Base-by-base conservation (phyloP, 1,140 invertebrate genomes). In the Papilio aristodemus region DNA sequence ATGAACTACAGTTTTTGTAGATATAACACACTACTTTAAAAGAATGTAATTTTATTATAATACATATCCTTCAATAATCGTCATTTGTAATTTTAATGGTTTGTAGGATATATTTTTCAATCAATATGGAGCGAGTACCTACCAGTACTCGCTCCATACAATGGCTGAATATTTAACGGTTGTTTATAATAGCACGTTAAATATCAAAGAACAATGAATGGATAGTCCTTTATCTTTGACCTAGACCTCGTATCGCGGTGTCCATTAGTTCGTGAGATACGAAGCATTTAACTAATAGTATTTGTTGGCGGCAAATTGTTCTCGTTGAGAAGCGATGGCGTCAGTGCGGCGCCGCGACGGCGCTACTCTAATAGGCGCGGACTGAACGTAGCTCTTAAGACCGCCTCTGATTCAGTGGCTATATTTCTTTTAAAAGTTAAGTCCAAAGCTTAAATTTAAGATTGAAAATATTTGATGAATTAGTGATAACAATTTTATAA, bases 331-430 rank as follows among this genome's bases (percentile, higher is more conserved):
- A 74, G 38, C 25, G 77, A 77, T 84, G 83, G 80, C 80, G 81
- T 84, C 79, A 86, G 80, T 71, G 54, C 73, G 83, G 80, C 83
- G 83, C 80, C 85, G 68, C 67, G 41, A 67, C 57, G 78, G 68
- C 79, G 76, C 67, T 50, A 50, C 17, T 11, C 46, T 50, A 25
- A 50, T 50, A 50, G 46, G 46, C 17, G 43, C 14, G 14, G 14
- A 19, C 14, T 19, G 5, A 50, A 22, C 19, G 19, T 50, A 14
- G 19, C 8, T 50, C 3, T 22, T 14, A 59, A 10, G 32, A 41
- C 41, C 27, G 43, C 4, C 7, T 57, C 9, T 54, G 60, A 0
- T 50, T 50, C 3, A 25, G 7, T 17, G 19, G 1, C 4, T 25
- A 11, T 50, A 19, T 32, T 32, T 6, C 27, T 3, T 32, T 6